Evolutionary conservation across 2,888 invertebrate genomes (phyloP), one percentile per base, ranked within the genome.

Genomic region (Branchellion lobata): DNA sequence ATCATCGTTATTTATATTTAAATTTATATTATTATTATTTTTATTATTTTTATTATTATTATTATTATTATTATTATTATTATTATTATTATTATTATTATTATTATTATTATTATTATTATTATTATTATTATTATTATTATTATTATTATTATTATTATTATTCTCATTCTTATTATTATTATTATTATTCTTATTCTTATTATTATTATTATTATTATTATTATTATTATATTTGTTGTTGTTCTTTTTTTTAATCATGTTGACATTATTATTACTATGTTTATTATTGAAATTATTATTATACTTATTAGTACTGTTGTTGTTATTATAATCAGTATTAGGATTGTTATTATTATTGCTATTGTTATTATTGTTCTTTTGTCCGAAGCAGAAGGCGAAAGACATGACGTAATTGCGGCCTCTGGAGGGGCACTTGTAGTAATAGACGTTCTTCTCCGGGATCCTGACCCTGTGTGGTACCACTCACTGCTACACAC

Each of bases 331-430:
- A n/a, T n/a, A n/a, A 40, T 5, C 14, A 8, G 5, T 14, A 8
- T 40, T 5, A 40, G 5, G 5, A 14, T 40, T 40, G 40, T 40
- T 40, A 40, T 40, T 40, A 40, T 40, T 40, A 40, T 40, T 40
- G 5, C 14, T 40, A 14, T 40, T 40, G 5, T 40, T 14, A 8
- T 40, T 14, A 5, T 40, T 40, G 40, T 40, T 40, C 14, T 5
- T 8, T 47, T 47, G 47, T 47, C 40, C 61, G 24, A 57, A 57
- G 24, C 61, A 57, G n/a, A 57, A 57, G 21, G 61, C 8, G 61
- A 57, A 57, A 8, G n/a, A 24, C 61, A 57, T 57, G 14, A 57
- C 61, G n/a, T 57, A 57, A n/a, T 57, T 57, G n/a, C 61, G 21
- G 5, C 11, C 24, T 18, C 24, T 18, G 24, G 14, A 14, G 61